Evolutionary conservation across 2,888 invertebrate genomes (phyloP).

Genomic region (Micoletzkya japonica): DNA sequence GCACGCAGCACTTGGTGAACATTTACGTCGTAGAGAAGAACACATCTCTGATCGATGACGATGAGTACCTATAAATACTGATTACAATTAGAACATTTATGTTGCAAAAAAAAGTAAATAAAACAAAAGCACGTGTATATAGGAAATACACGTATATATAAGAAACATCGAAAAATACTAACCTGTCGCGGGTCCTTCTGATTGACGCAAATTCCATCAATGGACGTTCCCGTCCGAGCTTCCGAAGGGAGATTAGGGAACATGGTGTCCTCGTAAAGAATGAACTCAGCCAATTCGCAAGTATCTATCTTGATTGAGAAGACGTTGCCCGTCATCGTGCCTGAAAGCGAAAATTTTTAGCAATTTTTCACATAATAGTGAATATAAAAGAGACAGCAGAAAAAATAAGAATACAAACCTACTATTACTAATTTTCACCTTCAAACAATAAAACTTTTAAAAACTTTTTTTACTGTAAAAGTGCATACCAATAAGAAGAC

Average conservation of each 20-base stretch:
- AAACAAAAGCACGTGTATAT: too few species aligned
- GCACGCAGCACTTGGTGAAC: conserved; percentile 23
- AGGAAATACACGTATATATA: too few species aligned
- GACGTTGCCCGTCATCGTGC: conserved; percentile 29
- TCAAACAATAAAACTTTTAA: background rate
- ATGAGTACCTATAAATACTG: conserved; percentile 10
- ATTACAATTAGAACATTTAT: background rate
- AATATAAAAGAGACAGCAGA: background rate
- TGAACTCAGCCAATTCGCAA: conserved; percentile 24
- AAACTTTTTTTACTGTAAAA: background rate
- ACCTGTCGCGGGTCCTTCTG: conserved; percentile 25
- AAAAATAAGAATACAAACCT: background rate
- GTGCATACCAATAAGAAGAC: conserved; percentile 18
- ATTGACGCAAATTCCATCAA: conserved; percentile 26
- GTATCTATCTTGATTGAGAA: conserved; percentile 27
- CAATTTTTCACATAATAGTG: background rate
- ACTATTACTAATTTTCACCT: too few species aligned
- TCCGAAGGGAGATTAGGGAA: conserved; percentile 16
- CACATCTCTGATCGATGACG: conserved; percentile 22
- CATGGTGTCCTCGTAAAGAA: conserved; percentile 29
- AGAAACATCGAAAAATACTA: background rate
- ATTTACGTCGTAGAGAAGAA: conserved; percentile 27
- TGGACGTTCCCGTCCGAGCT: background rate
- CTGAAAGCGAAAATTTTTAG: background rate
- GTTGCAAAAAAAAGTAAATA: too few species aligned